phyloP scores from a whole-genome alignment of 2,113 vertebrate genomes.

The Cyprinodon brontotheroides region DNA sequence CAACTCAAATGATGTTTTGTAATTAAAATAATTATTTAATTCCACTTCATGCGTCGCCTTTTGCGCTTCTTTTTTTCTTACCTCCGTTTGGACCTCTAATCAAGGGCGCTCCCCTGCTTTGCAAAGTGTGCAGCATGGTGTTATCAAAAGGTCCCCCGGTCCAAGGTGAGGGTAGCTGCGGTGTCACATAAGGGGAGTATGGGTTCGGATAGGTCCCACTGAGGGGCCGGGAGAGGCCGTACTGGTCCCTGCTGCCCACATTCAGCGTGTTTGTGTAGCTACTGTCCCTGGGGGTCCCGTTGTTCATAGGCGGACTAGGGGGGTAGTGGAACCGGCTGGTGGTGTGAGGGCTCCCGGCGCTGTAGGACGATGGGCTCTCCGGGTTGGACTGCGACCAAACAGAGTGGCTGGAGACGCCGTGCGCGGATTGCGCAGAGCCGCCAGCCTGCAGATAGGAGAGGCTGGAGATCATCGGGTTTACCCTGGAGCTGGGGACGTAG shows the following conservation, averaged over 20 bases:
- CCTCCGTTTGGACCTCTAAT: slow-evolving; percentile 91
- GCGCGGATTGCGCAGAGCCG: slow-evolving; percentile 83
- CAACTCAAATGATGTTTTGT: background rate
- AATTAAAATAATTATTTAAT: background rate
- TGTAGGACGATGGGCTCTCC: slow-evolving; percentile 85
- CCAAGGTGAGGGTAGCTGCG: slow-evolving; percentile 91
- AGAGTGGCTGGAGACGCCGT: slow-evolving; percentile 83
- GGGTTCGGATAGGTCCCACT: slow-evolving; percentile 89
- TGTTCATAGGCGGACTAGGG: slow-evolving; percentile 90
- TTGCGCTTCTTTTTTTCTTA: slow-evolving; percentile 61
- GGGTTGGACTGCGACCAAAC: slow-evolving; percentile 81
- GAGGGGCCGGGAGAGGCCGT: slow-evolving; percentile 86
- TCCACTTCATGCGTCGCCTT: background rate
- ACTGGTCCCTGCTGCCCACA: slow-evolving; percentile 89
- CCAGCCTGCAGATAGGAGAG: slow-evolving; percentile 88
- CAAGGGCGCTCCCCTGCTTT: slow-evolving; percentile 86
- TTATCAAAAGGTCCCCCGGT: slow-evolving; percentile 89
- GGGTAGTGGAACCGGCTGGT: slow-evolving; percentile 91
- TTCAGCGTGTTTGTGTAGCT: slow-evolving; percentile 82
- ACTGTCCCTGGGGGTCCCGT: slow-evolving; percentile 82
- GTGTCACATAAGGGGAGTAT: slow-evolving; percentile 89
- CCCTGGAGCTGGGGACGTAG: slow-evolving; percentile 94
- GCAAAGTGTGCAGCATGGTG: slow-evolving; percentile 93
- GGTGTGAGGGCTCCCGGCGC: slow-evolving; percentile 83
- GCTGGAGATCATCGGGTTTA: slow-evolving; percentile 92